A percentile compares a stretch with the other conserved stretches of the same genome.
These are phyloP conservation scores for Coracopsis vasa DNA, from an alignment of 2,113 vertebrate genomes.

Conservation along the genomic window DNA sequence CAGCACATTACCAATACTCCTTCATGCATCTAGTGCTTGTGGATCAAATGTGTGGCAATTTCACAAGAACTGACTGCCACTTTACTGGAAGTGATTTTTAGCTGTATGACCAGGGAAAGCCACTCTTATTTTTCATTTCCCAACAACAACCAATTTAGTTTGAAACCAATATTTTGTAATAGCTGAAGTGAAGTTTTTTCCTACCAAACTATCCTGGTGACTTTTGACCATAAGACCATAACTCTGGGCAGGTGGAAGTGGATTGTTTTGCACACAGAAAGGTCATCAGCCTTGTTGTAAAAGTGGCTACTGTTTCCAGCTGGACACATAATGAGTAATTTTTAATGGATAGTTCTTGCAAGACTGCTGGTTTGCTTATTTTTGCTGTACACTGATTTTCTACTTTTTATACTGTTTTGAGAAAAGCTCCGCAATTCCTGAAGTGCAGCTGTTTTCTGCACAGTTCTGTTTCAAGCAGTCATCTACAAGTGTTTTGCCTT, in stretches of 20 bases:
- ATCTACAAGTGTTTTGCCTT: background rate
- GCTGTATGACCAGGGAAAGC: background rate
- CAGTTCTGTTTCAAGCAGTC: background rate
- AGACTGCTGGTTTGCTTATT: background rate
- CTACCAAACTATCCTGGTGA: background rate
- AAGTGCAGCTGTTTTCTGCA: background rate
- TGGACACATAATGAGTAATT: background rate
- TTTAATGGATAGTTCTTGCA: background rate
- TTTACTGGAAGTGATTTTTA: background rate
- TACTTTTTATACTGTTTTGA: background rate
- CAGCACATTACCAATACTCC: background rate
- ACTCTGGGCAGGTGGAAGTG: background rate
- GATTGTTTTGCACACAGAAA: background rate
- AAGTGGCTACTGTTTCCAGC: background rate
- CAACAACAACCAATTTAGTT: background rate
- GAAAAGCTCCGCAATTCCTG: background rate
- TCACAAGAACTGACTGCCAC: background rate
- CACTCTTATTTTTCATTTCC: conserved; percentile 20
- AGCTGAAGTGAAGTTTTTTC: background rate
- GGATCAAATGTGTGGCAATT: background rate
- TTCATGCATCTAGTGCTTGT: background rate
- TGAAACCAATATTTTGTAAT: background rate
- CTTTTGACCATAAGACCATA: background rate
- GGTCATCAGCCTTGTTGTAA: background rate
- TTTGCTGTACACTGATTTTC: background rate